Percentiles rank a stretch among this genome's conserved stretches.
phyloP scores from a whole-genome alignment of 2,113 vertebrate genomes.

The Campylomormyrus tamandua region DNA sequence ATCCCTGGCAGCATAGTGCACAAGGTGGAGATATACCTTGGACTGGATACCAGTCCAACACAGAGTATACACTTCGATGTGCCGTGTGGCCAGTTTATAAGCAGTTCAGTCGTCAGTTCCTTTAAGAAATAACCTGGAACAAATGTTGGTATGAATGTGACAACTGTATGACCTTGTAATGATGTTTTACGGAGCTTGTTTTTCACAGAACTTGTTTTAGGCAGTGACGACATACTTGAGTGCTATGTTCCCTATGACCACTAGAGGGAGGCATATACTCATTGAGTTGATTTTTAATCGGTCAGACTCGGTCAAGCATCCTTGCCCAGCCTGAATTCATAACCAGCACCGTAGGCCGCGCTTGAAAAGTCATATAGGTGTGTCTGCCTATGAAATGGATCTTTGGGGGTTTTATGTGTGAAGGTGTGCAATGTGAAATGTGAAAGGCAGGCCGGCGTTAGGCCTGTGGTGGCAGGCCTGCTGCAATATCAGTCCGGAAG shows the following conservation, averaged over 20 bases:
- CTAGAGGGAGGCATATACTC: constrained; percentile 19
- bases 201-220: background rate
- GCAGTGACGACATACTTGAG: background rate
- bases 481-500: background rate
- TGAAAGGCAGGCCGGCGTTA: background rate
- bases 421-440: background rate
- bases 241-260: background rate
- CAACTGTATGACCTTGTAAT: background rate
- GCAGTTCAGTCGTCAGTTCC: background rate
- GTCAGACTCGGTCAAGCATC: background rate
- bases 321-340: background rate
- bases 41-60: background rate
- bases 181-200: background rate
- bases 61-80: background rate
- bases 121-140: background rate
- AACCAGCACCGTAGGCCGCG: background rate
- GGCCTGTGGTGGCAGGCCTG: background rate
- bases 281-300: background rate
- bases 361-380: background rate
- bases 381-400: background rate
- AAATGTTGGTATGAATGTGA: background rate
- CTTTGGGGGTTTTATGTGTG: background rate
- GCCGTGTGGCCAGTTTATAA: background rate
- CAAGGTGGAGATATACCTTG: background rate
- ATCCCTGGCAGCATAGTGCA: background rate